phyloP scores from a whole-genome alignment of 1,140 invertebrate species.

The Drosophila subpulchrella region DNA sequence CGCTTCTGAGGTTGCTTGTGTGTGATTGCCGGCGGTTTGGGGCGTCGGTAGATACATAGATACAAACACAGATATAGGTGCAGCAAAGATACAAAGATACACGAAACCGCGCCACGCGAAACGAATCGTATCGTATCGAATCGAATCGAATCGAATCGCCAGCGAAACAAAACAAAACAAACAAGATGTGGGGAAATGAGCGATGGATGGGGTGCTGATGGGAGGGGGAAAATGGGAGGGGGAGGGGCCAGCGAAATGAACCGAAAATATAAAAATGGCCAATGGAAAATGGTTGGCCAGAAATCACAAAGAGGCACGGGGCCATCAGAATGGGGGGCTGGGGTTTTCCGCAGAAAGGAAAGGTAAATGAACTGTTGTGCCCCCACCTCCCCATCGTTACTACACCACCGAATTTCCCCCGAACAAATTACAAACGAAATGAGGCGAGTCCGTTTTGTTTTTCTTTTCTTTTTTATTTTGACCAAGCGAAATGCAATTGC shows the following conservation, averaged over 20 bases:
- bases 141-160: constrained; percentile 33
- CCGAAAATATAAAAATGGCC: constrained; percentile 75
- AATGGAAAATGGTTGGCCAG: constrained; percentile 75
- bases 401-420: constrained; percentile 29
- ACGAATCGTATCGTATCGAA: constrained; percentile 33
- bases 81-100: constrained; percentile 20
- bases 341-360: not conserved
- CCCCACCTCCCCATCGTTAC: not conserved
- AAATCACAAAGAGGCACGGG: constrained; percentile 71
- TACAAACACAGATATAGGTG: constrained; percentile 18
- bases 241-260: constrained; percentile 60
- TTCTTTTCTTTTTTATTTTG: constrained; percentile 6
- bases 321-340: constrained; percentile 7
- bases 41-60: constrained; percentile 35
- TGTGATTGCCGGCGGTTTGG: constrained; percentile 64
- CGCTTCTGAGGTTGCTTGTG: constrained; percentile 26
- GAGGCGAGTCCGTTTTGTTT: constrained; percentile 49
- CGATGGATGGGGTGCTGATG: constrained; percentile 1
- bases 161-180: constrained; percentile 34
- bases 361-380: constrained; percentile 37
- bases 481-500: constrained; percentile 53
- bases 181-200: constrained; percentile 19
- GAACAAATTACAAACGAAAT: constrained; percentile 79
- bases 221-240: not conserved
- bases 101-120: constrained; percentile 59